Evolutionary conservation across 2,888 invertebrate genomes (phyloP), one percentile per base, ranked within the genome.

Genomic region (Drosophila falleni): DNA sequence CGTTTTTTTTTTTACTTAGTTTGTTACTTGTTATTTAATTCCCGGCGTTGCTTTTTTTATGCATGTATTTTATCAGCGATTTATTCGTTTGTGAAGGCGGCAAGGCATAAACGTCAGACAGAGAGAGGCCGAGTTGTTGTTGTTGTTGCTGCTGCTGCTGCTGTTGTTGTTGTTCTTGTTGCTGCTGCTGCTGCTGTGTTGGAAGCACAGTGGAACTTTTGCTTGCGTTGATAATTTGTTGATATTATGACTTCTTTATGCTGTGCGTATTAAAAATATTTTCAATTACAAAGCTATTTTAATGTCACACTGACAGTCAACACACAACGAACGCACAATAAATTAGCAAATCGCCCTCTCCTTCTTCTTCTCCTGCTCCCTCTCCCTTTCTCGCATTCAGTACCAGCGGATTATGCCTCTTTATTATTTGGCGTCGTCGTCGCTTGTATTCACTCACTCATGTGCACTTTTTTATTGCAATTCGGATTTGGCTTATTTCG

Each of bases 21-120:
- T 71, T 79, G 64, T 67, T 73, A 53, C 78, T 81, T 78, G 78
- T 81, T 84, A 81, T 83, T 83, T 85, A 84, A 83, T 83, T 84
- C 81, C 78, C 78, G 69, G 75, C 74, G 59, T 66, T 55, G 29
- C 59, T 68, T 75, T 44, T 29, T 29, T 26, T 42, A 44, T 71
- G 49, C 56, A 74, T 79, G 65, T 66, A 77, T 66, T 79, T 79
- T 77, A 79, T 77, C 80, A 79, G 80, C 58, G 49, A 58, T 63
- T 78, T 35, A 54, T 61, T 74, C 39, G 51, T 58, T 60, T 63
- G 66, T 56, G 74, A 62, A 60, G 71, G 74, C 74, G 70, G 63
- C 74, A 60, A 61, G 58, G 58, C 63, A 67, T 60, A 63, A 75
- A 60, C 23, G 47, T 61, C 50, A 74, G 78, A 65, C 61, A 42